Evolutionary conservation across 2,888 invertebrate genomes (phyloP).

Genomic region (Epiblema foenella): DNA sequence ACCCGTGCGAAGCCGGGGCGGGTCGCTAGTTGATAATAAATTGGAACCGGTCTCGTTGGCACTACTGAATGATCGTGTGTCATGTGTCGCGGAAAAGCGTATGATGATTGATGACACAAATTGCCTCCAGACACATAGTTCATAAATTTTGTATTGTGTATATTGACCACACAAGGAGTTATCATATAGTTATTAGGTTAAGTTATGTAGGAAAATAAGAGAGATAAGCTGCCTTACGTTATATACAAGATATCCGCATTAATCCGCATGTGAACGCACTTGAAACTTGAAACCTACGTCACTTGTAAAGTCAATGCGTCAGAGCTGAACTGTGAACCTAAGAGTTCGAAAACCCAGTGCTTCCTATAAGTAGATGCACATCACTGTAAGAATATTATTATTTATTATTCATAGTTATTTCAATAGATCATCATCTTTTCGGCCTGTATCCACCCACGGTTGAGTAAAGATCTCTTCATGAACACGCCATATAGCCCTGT

Average conservation of each 20-base stretch:
- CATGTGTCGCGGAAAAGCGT: no score
- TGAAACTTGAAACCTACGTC: conserved; percentile 6
- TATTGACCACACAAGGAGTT: conserved; percentile 1
- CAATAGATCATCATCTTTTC: no score
- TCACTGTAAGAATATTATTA: no score
- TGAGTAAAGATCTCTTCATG: no score
- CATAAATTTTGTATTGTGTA: neutral
- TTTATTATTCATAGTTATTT: no score
- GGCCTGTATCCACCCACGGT: no score
- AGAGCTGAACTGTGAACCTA: conserved; percentile 15
- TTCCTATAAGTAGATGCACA: neutral
- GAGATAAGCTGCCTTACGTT: conserved; percentile 11
- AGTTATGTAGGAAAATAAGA: conserved; percentile 14
- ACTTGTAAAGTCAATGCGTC: conserved; percentile 3
- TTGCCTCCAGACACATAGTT: neutral
- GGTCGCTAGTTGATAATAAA: no score
- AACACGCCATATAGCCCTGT: no score
- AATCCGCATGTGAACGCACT: conserved; percentile 20
- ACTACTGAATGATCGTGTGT: no score
- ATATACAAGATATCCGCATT: neutral
- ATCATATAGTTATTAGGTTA: conserved; percentile 14
- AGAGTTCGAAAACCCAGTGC: conserved; percentile 19
- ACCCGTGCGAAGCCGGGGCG: no score
- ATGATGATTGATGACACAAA: no score
- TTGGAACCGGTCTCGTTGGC: neutral